Conservation (phyloP, 2,797 vertebrate species). For the Sebastes wilsoni region DNA sequence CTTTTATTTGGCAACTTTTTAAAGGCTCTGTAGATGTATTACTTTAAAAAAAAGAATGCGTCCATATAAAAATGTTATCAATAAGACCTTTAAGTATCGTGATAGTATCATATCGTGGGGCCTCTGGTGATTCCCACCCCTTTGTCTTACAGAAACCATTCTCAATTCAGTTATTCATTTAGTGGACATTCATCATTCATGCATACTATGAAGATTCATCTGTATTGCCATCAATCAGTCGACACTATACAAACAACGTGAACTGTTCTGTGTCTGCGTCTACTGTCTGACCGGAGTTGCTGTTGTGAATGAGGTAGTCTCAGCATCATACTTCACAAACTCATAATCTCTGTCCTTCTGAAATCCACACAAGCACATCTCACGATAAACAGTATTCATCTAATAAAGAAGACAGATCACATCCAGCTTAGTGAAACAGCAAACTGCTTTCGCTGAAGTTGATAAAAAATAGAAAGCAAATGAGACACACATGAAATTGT, state of each 20-base stretch:
- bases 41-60: too few species aligned
- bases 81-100: too few species aligned
- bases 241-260: background rate
- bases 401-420: conserved; percentile 10
- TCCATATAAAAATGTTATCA: too few species aligned
- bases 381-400: conserved; percentile 1
- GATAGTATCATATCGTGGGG: too few species aligned
- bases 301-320: background rate
- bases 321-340: background rate
- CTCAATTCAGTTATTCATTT: background rate
- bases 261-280: background rate
- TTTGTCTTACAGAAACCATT: background rate
- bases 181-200: background rate
- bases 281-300: background rate
- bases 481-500: conserved; percentile 12
- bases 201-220: background rate
- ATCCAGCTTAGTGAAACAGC: background rate
- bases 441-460: background rate
- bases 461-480: conserved; percentile 32
- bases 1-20: too few species aligned
- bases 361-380: conserved; percentile 22
- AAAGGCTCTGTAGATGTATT: too few species aligned
- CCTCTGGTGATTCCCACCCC: too few species aligned
- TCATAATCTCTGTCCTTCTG: background rate
- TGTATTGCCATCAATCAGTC: background rate